These are phyloP conservation scores for Chaetorhynchus papuensis DNA, from an alignment of 2,113 vertebrate genomes.

Conservation along the genomic window DNA sequence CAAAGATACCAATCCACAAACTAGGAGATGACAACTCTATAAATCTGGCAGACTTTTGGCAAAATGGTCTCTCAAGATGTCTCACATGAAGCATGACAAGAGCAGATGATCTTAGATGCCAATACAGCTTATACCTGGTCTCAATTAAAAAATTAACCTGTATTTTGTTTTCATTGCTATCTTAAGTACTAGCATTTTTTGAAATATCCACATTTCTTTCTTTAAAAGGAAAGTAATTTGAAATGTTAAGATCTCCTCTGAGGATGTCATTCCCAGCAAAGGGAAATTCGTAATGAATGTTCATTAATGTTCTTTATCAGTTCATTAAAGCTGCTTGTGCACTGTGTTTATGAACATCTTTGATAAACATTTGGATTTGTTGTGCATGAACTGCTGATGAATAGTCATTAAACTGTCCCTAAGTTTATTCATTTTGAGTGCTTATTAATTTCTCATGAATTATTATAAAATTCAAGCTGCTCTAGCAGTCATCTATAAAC, in stretches of 20 bases:
- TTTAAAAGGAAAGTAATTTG: neutral
- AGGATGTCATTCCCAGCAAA: conserved; percentile 7
- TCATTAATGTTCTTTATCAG: conserved; percentile 62
- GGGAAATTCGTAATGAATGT: conserved; percentile 53
- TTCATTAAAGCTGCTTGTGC: conserved; percentile 60
- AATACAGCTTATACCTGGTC: neutral
- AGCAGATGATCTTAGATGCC: neutral
- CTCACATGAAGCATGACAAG: neutral
- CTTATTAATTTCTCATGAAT: conserved; percentile 68
- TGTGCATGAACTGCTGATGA: conserved; percentile 65
- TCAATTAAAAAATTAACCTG: neutral
- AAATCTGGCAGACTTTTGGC: neutral
- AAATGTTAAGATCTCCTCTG: neutral
- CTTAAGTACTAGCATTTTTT: neutral
- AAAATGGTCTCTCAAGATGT: neutral
- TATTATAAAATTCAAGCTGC: conserved; percentile 50
- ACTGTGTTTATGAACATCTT: conserved; percentile 64
- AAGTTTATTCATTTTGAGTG: conserved; percentile 65
- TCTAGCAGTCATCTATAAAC: conserved; percentile 39
- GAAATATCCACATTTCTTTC: neutral
- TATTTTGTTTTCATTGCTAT: neutral
- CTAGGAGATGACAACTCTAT: neutral
- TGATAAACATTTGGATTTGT: conserved; percentile 69
- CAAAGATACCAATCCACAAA: neutral
- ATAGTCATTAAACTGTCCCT: conserved; percentile 68